A percentile compares a stretch with the other conserved stretches of the same genome.
Conservation (phyloP, 2,797 vertebrate genomes). For the Aldrovandia affinis region DNA sequence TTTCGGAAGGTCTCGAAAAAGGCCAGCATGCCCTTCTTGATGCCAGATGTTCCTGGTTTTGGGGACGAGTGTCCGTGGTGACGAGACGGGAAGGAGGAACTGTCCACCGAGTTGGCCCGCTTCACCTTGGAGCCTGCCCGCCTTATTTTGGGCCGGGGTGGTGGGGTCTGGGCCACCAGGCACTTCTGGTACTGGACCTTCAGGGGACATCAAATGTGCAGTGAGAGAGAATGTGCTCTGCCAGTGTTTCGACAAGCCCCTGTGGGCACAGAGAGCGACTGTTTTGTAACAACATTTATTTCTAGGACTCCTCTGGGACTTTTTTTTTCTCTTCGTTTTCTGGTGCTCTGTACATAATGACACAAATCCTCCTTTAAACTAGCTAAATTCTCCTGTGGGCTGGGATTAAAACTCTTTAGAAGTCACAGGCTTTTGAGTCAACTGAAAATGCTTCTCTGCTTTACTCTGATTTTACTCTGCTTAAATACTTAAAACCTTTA, state of each 20-base stretch:
- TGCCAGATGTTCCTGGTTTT: conserved; percentile 60
- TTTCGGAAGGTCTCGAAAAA: conserved; percentile 88
- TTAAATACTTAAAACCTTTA: no score
- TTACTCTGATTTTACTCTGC: no score
- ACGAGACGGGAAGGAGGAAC: conserved; percentile 64
- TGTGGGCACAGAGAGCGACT: not conserved
- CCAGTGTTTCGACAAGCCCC: not conserved
- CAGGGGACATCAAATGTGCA: not conserved
- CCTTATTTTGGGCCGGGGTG: conserved; percentile 74
- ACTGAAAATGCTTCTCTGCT: no score
- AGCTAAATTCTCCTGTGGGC: no score
- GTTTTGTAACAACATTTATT: not conserved
- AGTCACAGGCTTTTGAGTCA: no score
- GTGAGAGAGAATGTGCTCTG: not conserved
- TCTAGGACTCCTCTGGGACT: not conserved
- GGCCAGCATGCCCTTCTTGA: conserved; percentile 85
- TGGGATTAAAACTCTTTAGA: no score
- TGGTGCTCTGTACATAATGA: no score
- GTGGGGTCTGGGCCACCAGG: conserved; percentile 87
- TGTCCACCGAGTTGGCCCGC: conserved; percentile 82
- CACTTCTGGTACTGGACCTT: conserved; percentile 96
- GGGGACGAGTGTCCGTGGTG: conserved; percentile 60
- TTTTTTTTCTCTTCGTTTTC: no score
- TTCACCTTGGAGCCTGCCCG: conserved; percentile 77
- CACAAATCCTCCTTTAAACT: no score